Conservation (phyloP, 2,113 vertebrate genomes). For the Hippocampus zosterae region DNA sequence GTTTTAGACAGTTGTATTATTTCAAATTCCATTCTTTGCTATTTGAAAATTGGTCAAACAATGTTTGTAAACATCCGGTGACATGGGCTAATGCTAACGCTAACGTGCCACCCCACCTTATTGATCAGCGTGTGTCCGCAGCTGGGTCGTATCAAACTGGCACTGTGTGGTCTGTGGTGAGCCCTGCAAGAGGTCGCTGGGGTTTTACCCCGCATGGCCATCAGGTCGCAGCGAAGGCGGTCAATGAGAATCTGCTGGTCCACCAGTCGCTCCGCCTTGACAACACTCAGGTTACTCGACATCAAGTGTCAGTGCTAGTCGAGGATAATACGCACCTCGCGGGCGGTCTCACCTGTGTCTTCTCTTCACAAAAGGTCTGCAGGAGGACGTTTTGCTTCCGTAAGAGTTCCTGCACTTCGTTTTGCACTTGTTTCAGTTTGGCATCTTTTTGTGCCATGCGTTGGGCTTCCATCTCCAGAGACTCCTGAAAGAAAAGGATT, state of each 20-base stretch:
- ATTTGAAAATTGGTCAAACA: not conserved
- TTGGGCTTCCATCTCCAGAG: conserved; percentile 67
- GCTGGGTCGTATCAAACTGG: conserved; percentile 66
- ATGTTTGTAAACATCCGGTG: not conserved
- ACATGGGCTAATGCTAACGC: not conserved
- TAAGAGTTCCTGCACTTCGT: conserved; percentile 45
- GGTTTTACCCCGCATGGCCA: conserved; percentile 40
- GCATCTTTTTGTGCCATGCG: conserved; percentile 72
- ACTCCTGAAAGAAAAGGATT: conserved; percentile 63
- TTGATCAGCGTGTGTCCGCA: conserved; percentile 43
- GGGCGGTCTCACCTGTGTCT: conserved; percentile 74
- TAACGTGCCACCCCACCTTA: conserved; percentile 67
- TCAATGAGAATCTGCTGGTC: conserved; percentile 81
- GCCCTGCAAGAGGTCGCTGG: conserved; percentile 17
- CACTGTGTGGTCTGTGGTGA: conserved; percentile 69
- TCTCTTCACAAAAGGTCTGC: conserved; percentile 68
- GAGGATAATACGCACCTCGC: no score
- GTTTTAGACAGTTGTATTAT: not conserved
- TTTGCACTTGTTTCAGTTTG: conserved; percentile 69
- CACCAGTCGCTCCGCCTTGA: conserved; percentile 84
- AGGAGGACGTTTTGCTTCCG: conserved; percentile 14
- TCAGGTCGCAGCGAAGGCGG: conserved; percentile 71
- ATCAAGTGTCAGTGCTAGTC: not conserved
- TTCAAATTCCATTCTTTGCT: not conserved
- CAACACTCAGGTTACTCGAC: not conserved